phyloP scores from a whole-genome alignment of 2,888 invertebrate genomes.

The Thymelicus sylvestris region DNA sequence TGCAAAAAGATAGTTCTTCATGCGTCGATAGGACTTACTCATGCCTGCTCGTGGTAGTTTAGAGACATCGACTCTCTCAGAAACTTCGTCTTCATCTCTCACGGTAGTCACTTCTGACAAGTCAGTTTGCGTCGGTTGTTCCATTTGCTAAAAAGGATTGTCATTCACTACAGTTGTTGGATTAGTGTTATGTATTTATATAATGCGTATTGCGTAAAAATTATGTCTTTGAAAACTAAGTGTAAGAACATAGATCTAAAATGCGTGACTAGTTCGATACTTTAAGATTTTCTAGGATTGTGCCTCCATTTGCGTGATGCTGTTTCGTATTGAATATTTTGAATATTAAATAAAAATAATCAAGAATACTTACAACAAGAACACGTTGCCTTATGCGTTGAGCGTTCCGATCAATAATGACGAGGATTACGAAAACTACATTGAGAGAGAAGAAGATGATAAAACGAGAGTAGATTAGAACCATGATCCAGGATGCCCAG shows the following conservation, averaged over 20 bases:
- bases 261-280: too few species aligned
- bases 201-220: too few species aligned
- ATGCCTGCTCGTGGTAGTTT: slow-evolving; percentile 65
- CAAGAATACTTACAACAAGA: background rate
- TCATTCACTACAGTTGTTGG: too few species aligned
- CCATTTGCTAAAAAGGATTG: background rate
- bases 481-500: slow-evolving; percentile 73
- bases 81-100: slow-evolving; percentile 41
- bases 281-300: too few species aligned
- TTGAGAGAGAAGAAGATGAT: slow-evolving; percentile 78
- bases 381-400: slow-evolving; percentile 41
- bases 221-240: too few species aligned
- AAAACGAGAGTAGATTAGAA: slow-evolving; percentile 74
- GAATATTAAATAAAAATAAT: background rate
- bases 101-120: slow-evolving; percentile 28
- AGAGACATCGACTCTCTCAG: slow-evolving; percentile 41
- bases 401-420: slow-evolving; percentile 52
- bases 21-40: slow-evolving; percentile 59
- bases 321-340: too few species aligned
- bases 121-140: slow-evolving; percentile 28
- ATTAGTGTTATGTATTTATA: too few species aligned
- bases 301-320: too few species aligned
- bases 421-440: slow-evolving; percentile 59
- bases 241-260: too few species aligned
- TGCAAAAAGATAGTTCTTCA: slow-evolving; percentile 61